Evolutionary conservation across 2,888 invertebrate species (phyloP).

Genomic region (Leptinotarsa tumamoca): DNA sequence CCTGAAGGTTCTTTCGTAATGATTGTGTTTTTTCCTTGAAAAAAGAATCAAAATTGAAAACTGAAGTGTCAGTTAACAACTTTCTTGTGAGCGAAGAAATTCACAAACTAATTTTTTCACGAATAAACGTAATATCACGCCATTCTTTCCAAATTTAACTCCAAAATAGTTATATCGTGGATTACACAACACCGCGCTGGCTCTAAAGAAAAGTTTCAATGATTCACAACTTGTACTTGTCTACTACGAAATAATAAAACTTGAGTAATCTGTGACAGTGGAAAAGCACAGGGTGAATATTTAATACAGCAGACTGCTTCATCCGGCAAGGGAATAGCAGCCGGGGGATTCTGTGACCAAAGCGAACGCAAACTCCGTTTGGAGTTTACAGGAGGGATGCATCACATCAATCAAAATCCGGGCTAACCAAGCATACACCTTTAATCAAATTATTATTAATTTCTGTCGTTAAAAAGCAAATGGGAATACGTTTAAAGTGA

Average conservation of each 20-base stretch:
- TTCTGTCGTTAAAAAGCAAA: slow-evolving; percentile 40
- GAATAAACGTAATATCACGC: no score
- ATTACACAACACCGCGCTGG: not conserved
- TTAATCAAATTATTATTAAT: slow-evolving; percentile 45
- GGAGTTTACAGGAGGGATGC: slow-evolving; percentile 10
- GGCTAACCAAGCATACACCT: slow-evolving; percentile 42
- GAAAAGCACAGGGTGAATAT: slow-evolving; percentile 53
- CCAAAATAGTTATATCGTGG: not conserved
- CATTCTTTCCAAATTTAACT: not conserved
- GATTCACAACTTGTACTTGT: slow-evolving; percentile 31
- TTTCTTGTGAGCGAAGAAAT: no score
- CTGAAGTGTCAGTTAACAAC: no score
- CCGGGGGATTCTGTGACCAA: slow-evolving; percentile 29
- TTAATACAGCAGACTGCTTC: slow-evolving; percentile 46
- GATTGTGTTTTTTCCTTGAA: no score
- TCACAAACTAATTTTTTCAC: no score
- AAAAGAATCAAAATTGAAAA: no score
- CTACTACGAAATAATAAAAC: slow-evolving; percentile 43
- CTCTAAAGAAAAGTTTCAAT: slow-evolving; percentile 34
- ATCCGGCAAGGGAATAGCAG: slow-evolving; percentile 35
- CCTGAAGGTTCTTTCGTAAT: no score
- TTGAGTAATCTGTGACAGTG: slow-evolving; percentile 40
- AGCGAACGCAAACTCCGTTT: slow-evolving; percentile 23
- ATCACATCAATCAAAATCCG: slow-evolving; percentile 42
- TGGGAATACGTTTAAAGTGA: slow-evolving; percentile 37